Percentiles rank a stretch among this genome's conserved stretches.
Conservation (phyloP, 2,797 vertebrate species). For the Rhinichthys osculus region DNA sequence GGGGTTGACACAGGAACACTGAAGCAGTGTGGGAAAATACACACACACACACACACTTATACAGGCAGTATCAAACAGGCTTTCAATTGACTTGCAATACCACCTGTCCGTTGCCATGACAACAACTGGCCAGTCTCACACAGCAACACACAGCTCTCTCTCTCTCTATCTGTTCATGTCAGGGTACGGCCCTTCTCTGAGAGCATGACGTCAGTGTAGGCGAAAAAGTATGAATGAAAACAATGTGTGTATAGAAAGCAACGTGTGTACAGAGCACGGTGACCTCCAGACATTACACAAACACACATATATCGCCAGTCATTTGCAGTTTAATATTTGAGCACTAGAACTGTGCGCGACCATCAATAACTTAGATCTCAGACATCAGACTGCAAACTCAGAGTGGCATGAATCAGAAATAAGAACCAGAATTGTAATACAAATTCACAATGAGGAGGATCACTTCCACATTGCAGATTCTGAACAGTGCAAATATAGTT, state of each 20-base stretch:
- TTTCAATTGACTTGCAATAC: constrained; percentile 73
- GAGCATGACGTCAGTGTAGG: constrained; percentile 70
- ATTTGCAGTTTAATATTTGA: neutral
- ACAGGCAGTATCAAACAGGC: constrained; percentile 47
- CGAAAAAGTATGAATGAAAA: constrained; percentile 75
- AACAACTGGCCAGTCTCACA: constrained; percentile 54
- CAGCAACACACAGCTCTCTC: constrained; percentile 39
- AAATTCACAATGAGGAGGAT: neutral
- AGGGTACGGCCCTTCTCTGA: constrained; percentile 59
- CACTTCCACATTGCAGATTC: neutral
- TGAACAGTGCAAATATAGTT: neutral
- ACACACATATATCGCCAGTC: neutral
- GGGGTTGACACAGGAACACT: constrained; percentile 36
- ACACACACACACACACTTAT: constrained; percentile 34
- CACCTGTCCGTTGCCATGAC: constrained; percentile 68
- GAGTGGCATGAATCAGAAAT: neutral
- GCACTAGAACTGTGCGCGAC: neutral
- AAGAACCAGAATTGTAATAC: neutral
- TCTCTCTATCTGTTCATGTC: constrained; percentile 54
- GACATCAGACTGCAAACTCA: neutral
- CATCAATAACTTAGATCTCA: neutral
- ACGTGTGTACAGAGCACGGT: constrained; percentile 33
- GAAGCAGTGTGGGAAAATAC: constrained; percentile 30
- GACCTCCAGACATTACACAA: constrained; percentile 41
- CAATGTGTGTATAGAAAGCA: constrained; percentile 37